Base-by-base conservation (phyloP, 2,888 invertebrate species). In the Pyrrhosoma nymphula region DNA sequence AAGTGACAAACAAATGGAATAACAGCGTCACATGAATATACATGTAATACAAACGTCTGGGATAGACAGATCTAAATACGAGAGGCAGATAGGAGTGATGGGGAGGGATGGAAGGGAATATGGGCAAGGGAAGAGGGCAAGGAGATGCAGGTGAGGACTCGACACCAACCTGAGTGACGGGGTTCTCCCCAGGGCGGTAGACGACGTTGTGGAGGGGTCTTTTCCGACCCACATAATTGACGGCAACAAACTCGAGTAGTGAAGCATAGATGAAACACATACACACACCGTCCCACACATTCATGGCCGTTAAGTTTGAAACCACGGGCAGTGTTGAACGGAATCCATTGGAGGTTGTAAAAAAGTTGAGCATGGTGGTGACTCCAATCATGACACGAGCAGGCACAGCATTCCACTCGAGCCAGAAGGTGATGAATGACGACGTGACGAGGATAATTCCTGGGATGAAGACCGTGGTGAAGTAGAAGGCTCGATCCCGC, bases 231-330 rank as follows among this genome's bases (percentile, higher is more conserved):
- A 99, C 99, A 97, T 99, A 99, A 97, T 99, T 99, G 96, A 99
- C 99, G 97, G 99, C 99, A 95, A 99, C 99, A 97, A 99, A 99
- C 97, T 99, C 99, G 96, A 99, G 98, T 95, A 99, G 98, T 95
- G 99, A 99, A 95, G 99, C 99, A 97, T 99, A 99, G 97, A 99
- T 99, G 98, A 99, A 99, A 97, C 99, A 99, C 99, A 99, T 99
- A 97, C 99, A 99, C 96, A 99, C 99, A 95, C 99, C 99, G 97
- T 99, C 99, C 99, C 99, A 99, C 95, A 99, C 99, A 97, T 99
- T 99, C 99, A 99, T 99, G 90, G 99, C 99, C 95, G 99, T 99
- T 96, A 99, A 97, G 97, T 99, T 99, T 95, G 99, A 99, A 96
- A 99, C 99, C 96, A 99, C 99, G 47, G 99, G 99, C 96, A 99